A percentile compares a stretch with the other conserved stretches of the same genome.
Evolutionary conservation across 2,888 invertebrate species (phyloP).

Genomic region (Cataglyphis cursor): DNA sequence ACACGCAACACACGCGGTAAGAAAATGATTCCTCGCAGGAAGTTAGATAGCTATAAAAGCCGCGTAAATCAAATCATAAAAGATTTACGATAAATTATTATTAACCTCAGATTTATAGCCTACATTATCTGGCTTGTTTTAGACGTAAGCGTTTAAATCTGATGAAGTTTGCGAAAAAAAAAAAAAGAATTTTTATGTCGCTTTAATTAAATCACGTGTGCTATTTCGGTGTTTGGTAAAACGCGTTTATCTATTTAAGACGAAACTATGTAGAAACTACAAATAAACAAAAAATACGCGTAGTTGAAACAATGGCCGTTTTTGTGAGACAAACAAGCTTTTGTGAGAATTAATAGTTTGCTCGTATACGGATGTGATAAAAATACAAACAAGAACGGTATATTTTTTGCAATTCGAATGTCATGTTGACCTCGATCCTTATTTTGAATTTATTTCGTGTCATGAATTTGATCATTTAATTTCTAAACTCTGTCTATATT

Average conservation of each 20-base stretch:
- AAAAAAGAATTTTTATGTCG: neutral
- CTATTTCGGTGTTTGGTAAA: neutral
- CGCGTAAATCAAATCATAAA: constrained; percentile 49
- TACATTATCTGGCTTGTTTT: constrained; percentile 20
- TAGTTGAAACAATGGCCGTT: constrained; percentile 9
- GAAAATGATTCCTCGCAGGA: constrained; percentile 41
- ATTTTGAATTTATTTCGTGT: neutral
- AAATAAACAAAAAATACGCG: neutral
- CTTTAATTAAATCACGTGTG: constrained; percentile 29
- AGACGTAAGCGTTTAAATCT: constrained; percentile 7
- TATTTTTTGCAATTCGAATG: neutral
- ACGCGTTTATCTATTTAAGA: constrained; percentile 32
- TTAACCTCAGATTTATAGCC: constrained; percentile 28
- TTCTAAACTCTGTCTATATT: neutral
- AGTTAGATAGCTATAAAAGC: constrained; percentile 45
- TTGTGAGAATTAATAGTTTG: constrained; percentile 22
- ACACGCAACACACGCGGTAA: constrained; percentile 20
- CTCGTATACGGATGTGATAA: neutral
- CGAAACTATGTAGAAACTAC: neutral
- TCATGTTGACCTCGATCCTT: neutral
- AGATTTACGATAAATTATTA: constrained; percentile 48
- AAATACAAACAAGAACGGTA: neutral
- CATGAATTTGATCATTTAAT: neutral
- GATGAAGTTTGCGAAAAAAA: constrained; percentile 7
- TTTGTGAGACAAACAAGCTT: constrained; percentile 13